A percentile compares a stretch with the other conserved stretches of the same genome.
Evolutionary conservation across 2,888 invertebrate genomes (phyloP).

Genomic region (Netelia inedita): DNA sequence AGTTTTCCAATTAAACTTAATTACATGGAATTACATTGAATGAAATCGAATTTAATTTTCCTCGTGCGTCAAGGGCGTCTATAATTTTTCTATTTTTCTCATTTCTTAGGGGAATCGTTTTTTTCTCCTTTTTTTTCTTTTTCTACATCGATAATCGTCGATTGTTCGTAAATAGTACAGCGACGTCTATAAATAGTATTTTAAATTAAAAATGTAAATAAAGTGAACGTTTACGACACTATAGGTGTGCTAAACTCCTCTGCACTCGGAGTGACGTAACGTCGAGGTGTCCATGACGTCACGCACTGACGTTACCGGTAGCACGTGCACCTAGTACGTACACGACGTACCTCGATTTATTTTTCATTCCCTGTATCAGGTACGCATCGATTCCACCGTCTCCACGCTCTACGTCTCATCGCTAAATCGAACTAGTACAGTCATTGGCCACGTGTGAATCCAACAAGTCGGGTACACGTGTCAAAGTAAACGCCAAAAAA

Average conservation of each 20-base stretch:
- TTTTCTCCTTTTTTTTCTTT: no score
- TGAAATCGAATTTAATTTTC: no score
- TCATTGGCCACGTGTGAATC: neutral
- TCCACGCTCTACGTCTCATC: neutral
- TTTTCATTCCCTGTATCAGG: constrained; percentile 21
- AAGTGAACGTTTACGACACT: constrained; percentile 27
- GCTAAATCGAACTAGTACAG: neutral
- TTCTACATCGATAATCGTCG: no score
- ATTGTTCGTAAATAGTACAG: neutral
- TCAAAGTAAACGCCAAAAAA: no score
- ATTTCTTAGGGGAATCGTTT: no score
- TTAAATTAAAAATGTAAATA: neutral
- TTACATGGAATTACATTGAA: no score
- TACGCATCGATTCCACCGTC: neutral
- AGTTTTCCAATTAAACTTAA: no score
- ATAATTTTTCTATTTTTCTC: no score
- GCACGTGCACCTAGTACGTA: constrained; percentile 33
- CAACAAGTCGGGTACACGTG: no score
- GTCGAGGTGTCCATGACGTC: constrained; percentile 29
- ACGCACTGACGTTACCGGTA: constrained; percentile 55
- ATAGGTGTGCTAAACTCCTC: constrained; percentile 13
- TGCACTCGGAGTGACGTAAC: constrained; percentile 30
- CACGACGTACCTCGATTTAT: constrained; percentile 6
- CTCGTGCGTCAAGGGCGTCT: no score
- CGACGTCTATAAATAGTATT: constrained; percentile 22